Evolutionary conservation across 2,113 vertebrate genomes (phyloP), one percentile per base, ranked within the genome.

Genomic region (Lophura nycthemera): DNA sequence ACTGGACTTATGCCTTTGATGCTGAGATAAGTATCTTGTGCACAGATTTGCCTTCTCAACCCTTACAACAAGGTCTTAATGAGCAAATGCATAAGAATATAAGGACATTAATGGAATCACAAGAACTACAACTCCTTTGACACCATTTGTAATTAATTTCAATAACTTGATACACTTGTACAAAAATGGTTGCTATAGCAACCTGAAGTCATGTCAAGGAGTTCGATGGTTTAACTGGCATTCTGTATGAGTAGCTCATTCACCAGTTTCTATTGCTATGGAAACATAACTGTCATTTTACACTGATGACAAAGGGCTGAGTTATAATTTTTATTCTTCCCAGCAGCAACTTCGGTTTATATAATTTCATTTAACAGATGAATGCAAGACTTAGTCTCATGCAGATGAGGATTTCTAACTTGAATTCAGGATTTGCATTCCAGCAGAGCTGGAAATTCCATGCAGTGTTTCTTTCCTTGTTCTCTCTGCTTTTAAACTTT

Each of bases 191-290:
- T 97, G 47, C 93, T 93, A 78, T 93, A 89, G 96, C 64, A 97
- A 97, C 95, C 81, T 91, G 17, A 86, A 92, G 76, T 89, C 71
- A 83, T 84, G 79, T 90, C 74, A 92, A 94, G 92, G 83, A 95
- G 54, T 63, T 95, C 77, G 86, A 81, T 73, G 43, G 92, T 83
- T 89, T 97, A 96, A 93, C 88, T 97, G 87, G 77, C 89, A 97
- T 95, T 95, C 95, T 73, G 83, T 52, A 17, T 82, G 85, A 88
- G 88, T 90, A 81, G 76, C 89, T 95, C 72, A 88, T 95, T 79
- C 91, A 94, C 70, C 50, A 43, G 64, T 92, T 96, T 88, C 82
- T 74, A 71, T 97, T 95, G 94, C 97, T 95, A 97, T 98, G 94
- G 97, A 93, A 97, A 98, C 96, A 65, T 86, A 94, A 54, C 86